These are phyloP conservation scores for Lamellibrachia satsuma DNA, from an alignment of 2,888 invertebrate genomes.

Conservation along the genomic window DNA sequence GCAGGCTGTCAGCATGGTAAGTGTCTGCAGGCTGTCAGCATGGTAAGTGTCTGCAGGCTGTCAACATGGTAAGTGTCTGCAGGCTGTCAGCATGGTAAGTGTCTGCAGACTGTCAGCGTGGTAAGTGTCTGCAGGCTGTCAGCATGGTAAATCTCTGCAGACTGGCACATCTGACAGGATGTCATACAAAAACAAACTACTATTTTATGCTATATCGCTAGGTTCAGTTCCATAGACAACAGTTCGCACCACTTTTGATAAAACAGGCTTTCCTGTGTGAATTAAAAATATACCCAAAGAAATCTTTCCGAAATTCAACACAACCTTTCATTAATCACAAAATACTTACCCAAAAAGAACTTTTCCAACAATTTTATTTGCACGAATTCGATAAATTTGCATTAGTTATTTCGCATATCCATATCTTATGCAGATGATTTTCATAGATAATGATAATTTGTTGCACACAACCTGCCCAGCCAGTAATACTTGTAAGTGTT, in stretches of 20 bases:
- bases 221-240: not conserved
- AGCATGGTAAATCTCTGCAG: too few species aligned
- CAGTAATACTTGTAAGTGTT: not conserved
- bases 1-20: too few species aligned
- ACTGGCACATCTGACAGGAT: too few species aligned
- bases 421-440: not conserved
- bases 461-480: not conserved
- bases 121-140: too few species aligned
- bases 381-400: not conserved
- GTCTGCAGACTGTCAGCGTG: too few species aligned
- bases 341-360: not conserved
- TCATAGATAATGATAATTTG: not conserved
- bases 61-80: too few species aligned
- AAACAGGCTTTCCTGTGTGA: not conserved
- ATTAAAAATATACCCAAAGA: not conserved
- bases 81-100: too few species aligned
- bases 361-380: not conserved
- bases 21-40: too few species aligned
- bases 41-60: too few species aligned
- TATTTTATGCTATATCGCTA: too few species aligned
- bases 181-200: too few species aligned
- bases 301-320: not conserved
- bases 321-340: not conserved
- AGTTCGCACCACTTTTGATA: not conserved
- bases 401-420: not conserved